Conservation (phyloP, 2,888 invertebrate genomes). For the Cephus sareptanus region DNA sequence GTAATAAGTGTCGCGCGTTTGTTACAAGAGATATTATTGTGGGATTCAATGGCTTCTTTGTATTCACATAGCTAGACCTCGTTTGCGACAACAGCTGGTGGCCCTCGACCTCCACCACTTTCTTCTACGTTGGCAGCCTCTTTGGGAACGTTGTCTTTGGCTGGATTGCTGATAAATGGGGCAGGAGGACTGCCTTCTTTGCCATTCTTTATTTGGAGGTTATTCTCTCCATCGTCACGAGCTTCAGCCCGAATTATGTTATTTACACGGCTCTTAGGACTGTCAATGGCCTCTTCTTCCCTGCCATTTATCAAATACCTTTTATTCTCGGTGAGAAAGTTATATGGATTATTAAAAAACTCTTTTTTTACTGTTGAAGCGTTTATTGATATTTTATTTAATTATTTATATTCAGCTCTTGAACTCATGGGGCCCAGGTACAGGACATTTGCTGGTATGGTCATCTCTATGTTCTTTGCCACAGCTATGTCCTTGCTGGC, state of each 20-base stretch:
- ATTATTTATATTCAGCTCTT: slow-evolving; percentile 58
- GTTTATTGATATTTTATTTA: background rate
- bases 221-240: slow-evolving; percentile 72
- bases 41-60: slow-evolving; percentile 57
- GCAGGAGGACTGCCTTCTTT: slow-evolving; percentile 73
- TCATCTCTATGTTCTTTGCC: slow-evolving; percentile 75
- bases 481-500: slow-evolving; percentile 75
- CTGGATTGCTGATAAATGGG: slow-evolving; percentile 77
- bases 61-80: slow-evolving; percentile 70
- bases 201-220: slow-evolving; percentile 73
- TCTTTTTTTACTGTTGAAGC: background rate
- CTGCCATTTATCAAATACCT: slow-evolving; percentile 76
- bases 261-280: slow-evolving; percentile 72
- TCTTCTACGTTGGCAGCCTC: slow-evolving; percentile 77
- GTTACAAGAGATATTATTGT: background rate
- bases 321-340: slow-evolving; percentile 71
- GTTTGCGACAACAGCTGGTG: slow-evolving; percentile 75
- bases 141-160: slow-evolving; percentile 77
- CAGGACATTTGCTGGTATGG: slow-evolving; percentile 74
- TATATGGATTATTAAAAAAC: background rate
- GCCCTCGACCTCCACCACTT: slow-evolving; percentile 73
- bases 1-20: background rate
- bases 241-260: slow-evolving; percentile 72
- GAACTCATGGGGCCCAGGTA: slow-evolving; percentile 75
- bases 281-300: slow-evolving; percentile 74